Base-by-base conservation (phyloP, 2,888 invertebrate genomes). In the Zootermopsis nevadensis region DNA sequence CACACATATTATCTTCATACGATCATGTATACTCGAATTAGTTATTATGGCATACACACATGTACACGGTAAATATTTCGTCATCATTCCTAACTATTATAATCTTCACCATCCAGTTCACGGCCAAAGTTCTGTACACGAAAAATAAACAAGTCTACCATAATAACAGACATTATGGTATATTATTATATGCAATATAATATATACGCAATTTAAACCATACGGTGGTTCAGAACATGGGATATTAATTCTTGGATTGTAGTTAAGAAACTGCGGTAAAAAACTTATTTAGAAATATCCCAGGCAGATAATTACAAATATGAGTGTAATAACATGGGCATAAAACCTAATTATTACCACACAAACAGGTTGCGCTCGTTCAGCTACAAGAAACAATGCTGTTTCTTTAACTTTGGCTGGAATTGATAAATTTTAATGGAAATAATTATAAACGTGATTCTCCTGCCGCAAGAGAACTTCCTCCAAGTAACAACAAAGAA, bases 81-180 rank as follows among this genome's bases (percentile, higher is more conserved):
- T 53, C 77, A 77, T 77, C 77, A 77, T 79, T 60, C 35, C 24
- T 31, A n/a, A 66, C 79, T 33, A 79, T 79, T 79, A 79, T 31
- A 66, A 33, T 33, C 66, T 35, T 15, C 60, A 76, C 82, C 82
- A 80, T 82, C 69, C 84, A 77, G 83, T 84, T 84, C 84, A 84
- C 67, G 84, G 84, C 81, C 84, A 76, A 76, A 27, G 60, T 42
- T 22, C 76, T 27, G n/a, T 53, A 31, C 8, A 72, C 7, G 53
- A 38, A 42, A 74, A 35, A 38, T 38, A 72, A 74, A 66, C 31
- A 35, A 42, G 79, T 27, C 24, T 53, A n/a, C 35, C 33, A 7
- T 79, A 79, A 79, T 79, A 79, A 77, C 53, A 60, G 27, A 66
- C 60, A 77, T 82, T 69, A 82, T 77, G 48, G 60, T 82, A 77